Evolutionary conservation across 1,140 invertebrate species (phyloP), one percentile per base, ranked within the genome.

Genomic region (Hypsibius dujardini): DNA sequence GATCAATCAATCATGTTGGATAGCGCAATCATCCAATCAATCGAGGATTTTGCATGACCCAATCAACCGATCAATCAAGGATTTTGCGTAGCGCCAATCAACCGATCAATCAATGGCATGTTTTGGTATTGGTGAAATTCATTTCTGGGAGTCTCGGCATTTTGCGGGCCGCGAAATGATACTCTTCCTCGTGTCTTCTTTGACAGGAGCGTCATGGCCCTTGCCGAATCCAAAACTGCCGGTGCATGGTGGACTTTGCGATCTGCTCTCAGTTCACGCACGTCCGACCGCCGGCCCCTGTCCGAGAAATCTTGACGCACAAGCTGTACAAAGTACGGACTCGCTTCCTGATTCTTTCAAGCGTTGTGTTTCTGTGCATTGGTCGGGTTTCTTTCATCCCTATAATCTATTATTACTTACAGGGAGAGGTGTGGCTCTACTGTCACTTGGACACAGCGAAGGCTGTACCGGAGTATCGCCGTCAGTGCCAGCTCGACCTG

Each of bases 221-320:
- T 0, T 7, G 50, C 50, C 7, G 7, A 7, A n/a, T 56, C 50
- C 7, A 56, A 7, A 56, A n/a, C 7, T 56, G 50, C 50, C 50
- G 50, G n/a, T 7, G 50, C 7, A 56, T 56, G 50, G 50, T n/a
- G 50, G 28, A 28, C 28, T 28, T 28, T 28, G 28, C 28, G 28
- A 28, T 28, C 28, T 28, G 28, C 28, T 28, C 28, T 28, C 28
- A 28, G 28, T 28, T 28, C 28, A 28, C 28, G 28, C 28, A 28
- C n/a, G 50, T 56, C 50, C 50, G 50, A 56, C 50, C 50, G 7
- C 42, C 62, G 62, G 42, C 12, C 12, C 62, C 62, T 67, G 62
- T 67, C 62, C 7, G 7, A 45, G 62, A 12, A 0, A 45, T 67
- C 3, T 67, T 67, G 62, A 67, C 12, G 3, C 62, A 67, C 42